Conservation (phyloP, 2,888 invertebrate species). For the Mythimna albipuncta region DNA sequence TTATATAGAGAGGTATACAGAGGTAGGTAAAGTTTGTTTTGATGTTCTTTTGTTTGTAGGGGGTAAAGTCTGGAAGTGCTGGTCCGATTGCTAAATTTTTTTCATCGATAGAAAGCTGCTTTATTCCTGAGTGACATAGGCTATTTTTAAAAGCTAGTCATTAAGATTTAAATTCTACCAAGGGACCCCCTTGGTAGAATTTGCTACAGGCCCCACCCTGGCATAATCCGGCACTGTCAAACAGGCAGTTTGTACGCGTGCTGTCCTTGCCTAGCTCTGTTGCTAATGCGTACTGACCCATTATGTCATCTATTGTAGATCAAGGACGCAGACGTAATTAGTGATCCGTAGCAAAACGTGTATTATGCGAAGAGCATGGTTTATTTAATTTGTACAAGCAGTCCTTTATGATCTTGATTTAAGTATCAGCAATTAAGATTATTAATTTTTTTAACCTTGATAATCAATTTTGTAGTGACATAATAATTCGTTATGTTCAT, state of each 20-base stretch:
- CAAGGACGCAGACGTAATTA: slow-evolving; percentile 72
- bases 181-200: too few species aligned
- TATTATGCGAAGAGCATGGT: slow-evolving; percentile 41
- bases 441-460: slow-evolving; percentile 30
- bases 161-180: too few species aligned
- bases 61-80: too few species aligned
- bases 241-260: slow-evolving; percentile 38
- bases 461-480: slow-evolving; percentile 31
- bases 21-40: too few species aligned
- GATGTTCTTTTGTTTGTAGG: too few species aligned
- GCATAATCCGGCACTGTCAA: neutral
- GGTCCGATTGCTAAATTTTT: too few species aligned
- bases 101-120: too few species aligned
- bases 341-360: slow-evolving; percentile 64
- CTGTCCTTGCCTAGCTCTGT: slow-evolving; percentile 51
- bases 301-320: slow-evolving; percentile 69
- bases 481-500: slow-evolving; percentile 18
- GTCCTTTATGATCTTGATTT: slow-evolving; percentile 37
- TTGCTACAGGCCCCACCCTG: too few species aligned
- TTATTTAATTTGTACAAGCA: slow-evolving; percentile 40
- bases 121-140: too few species aligned
- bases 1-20: too few species aligned
- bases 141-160: too few species aligned
- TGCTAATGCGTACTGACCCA: slow-evolving; percentile 63
- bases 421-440: slow-evolving; percentile 47